phyloP scores from a whole-genome alignment of 2,888 invertebrate genomes.

The Megaustenia siamemsis region DNA sequence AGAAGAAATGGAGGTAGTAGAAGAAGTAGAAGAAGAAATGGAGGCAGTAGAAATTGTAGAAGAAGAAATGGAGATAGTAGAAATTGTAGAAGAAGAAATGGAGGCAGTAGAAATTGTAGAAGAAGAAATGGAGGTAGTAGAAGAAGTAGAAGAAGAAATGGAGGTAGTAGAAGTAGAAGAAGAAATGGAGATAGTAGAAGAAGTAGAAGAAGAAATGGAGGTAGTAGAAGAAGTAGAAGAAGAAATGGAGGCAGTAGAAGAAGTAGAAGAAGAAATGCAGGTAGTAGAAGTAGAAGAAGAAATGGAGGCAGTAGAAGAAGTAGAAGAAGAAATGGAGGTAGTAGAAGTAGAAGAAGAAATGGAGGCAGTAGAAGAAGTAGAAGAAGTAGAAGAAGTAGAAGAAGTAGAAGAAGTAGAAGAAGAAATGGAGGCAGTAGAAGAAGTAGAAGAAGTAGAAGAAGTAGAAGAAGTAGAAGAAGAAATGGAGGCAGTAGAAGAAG shows the following conservation, averaged over 20 bases:
- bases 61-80: too few relatives aligned
- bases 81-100: background rate
- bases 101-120: background rate
- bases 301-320: constrained; percentile 12
- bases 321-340: constrained; percentile 11
- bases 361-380: constrained; percentile 10
- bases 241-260: background rate
- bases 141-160: background rate
- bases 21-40: too few relatives aligned
- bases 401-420: constrained; percentile 26
- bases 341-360: constrained; percentile 20
- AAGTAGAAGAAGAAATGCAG: background rate
- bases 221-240: background rate
- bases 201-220: constrained; percentile 2
- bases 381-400: constrained; percentile 24
- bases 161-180: background rate
- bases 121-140: background rate
- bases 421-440: background rate
- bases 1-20: too few relatives aligned
- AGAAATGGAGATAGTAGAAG: background rate
- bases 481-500: background rate
- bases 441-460: constrained; percentile 9
- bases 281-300: background rate
- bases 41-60: too few relatives aligned
- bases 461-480: background rate